phyloP scores from a whole-genome alignment of 30 jellyfish, hydroid and myxozoan species.

The Catostylus mosaicus region DNA sequence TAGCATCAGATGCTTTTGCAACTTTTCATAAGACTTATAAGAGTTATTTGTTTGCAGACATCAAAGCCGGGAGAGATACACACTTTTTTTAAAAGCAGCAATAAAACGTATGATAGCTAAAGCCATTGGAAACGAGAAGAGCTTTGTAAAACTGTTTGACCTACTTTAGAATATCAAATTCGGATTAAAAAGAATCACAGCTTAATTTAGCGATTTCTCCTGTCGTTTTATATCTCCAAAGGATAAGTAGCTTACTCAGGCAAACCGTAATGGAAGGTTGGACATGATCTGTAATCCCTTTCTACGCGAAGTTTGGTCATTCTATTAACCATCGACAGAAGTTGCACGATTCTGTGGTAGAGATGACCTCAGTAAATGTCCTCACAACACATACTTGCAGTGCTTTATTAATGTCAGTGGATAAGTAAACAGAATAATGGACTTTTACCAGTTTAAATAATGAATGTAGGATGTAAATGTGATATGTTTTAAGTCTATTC shows the following conservation, averaged over 20 bases:
- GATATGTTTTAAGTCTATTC: slow-evolving; percentile 56
- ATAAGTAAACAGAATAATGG: slow-evolving; percentile 26
- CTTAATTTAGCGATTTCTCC: slow-evolving; percentile 64
- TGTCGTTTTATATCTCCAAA: slow-evolving; percentile 32
- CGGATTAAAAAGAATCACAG: slow-evolving; percentile 74
- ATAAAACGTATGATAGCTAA: neutral
- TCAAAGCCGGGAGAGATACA: neutral
- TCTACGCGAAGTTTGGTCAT: slow-evolving; percentile 71
- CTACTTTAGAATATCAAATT: slow-evolving; percentile 22
- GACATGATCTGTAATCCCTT: slow-evolving; percentile 63
- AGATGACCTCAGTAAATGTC: slow-evolving; percentile 62
- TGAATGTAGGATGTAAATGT: slow-evolving; percentile 42
- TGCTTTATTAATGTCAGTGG: slow-evolving; percentile 52
- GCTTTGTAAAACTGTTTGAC: slow-evolving; percentile 18
- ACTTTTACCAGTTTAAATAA: slow-evolving; percentile 29
- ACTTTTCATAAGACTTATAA: no score
- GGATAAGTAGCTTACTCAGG: slow-evolving; percentile 67
- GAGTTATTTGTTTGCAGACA: no score
- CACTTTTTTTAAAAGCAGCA: neutral
- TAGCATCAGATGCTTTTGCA: no score
- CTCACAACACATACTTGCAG: slow-evolving; percentile 9
- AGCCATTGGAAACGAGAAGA: slow-evolving; percentile 10
- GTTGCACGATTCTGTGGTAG: slow-evolving; percentile 61
- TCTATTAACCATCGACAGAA: slow-evolving; percentile 57
- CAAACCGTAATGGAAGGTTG: slow-evolving; percentile 66